Evolutionary conservation across 2,888 invertebrate genomes (phyloP).

Genomic region (Himalopsyche tibetana): DNA sequence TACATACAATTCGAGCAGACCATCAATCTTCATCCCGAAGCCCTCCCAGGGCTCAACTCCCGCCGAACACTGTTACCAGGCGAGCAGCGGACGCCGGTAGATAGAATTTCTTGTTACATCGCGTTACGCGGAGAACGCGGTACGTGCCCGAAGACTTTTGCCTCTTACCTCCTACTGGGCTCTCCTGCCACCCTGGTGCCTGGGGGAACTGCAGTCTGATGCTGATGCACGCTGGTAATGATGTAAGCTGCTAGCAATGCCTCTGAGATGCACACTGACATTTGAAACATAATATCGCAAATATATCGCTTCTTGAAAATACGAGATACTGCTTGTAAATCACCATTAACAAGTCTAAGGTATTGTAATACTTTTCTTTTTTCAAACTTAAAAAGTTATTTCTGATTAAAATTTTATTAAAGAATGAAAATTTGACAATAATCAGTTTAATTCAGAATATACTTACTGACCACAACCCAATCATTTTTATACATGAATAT

Average conservation of each 20-base stretch:
- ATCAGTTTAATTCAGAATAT: no score
- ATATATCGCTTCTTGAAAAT: neutral
- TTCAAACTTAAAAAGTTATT: no score
- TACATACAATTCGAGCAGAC: conserved; percentile 39
- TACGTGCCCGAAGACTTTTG: conserved; percentile 45
- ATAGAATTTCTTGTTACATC: conserved; percentile 52
- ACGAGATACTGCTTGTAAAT: neutral
- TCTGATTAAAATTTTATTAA: no score
- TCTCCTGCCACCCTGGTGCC: conserved; percentile 54
- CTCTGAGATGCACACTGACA: conserved; percentile 2
- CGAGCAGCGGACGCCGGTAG: conserved; percentile 47
- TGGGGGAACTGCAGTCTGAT: conserved; percentile 48
- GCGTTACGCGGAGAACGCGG: conserved; percentile 48
- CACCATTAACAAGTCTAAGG: no score
- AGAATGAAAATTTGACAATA: no score
- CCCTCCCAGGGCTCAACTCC: conserved; percentile 41
- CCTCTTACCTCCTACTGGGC: conserved; percentile 45
- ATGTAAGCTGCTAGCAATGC: conserved; percentile 12
- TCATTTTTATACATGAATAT: no score
- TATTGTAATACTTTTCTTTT: no score
- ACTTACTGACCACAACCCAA: no score
- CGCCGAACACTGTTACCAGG: conserved; percentile 48
- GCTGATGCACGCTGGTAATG: conserved; percentile 49
- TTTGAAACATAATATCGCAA: neutral
- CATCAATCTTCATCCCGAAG: conserved; percentile 52